Conservation (phyloP, 1,140 invertebrate species). For the Holotrichia oblita region DNA sequence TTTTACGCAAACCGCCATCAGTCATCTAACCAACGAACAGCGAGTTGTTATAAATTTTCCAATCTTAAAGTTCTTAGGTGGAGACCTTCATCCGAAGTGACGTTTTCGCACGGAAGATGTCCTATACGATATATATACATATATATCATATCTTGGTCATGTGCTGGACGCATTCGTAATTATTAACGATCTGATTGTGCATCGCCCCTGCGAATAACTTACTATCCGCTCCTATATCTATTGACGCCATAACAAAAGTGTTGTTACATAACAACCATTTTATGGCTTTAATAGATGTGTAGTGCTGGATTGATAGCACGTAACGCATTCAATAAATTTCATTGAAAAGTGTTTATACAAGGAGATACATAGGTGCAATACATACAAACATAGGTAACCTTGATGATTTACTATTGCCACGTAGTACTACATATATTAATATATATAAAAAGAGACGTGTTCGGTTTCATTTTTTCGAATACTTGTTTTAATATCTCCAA, state of each 20-base stretch:
- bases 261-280: constrained; percentile 19
- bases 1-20: constrained; percentile 39
- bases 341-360: neutral
- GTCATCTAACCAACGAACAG: neutral
- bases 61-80: neutral
- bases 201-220: neutral
- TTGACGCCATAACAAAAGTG: constrained; percentile 22
- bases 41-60: constrained; percentile 15
- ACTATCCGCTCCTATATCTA: constrained; percentile 23
- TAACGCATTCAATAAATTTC: constrained; percentile 1
- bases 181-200: neutral
- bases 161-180: neutral
- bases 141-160: neutral
- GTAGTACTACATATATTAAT: neutral
- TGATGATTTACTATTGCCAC: neutral
- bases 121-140: neutral
- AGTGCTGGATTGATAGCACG: neutral
- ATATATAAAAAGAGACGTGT: too few relatives aligned
- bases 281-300: neutral
- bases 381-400: neutral
- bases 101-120: neutral
- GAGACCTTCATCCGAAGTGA: neutral
- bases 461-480: too few relatives aligned
- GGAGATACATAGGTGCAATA: neutral
- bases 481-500: too few relatives aligned